phyloP scores from a whole-genome alignment of 2,888 invertebrate species.

The Luperina nickerlii region DNA sequence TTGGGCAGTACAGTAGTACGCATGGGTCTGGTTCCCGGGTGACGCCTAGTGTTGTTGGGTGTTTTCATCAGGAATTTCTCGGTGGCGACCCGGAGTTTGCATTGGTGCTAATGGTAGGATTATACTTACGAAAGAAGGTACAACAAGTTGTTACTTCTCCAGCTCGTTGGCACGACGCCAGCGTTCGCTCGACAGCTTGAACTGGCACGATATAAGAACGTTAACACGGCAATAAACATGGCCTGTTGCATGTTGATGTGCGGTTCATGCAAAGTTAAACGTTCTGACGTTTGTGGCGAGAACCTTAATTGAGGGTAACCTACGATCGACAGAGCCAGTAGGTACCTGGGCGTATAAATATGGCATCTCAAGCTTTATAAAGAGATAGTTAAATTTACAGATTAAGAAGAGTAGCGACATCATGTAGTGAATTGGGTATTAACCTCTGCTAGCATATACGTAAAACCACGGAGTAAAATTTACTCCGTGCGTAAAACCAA shows the following conservation, averaged over 20 bases:
- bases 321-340: background rate
- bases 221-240: conserved; percentile 2
- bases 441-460: background rate
- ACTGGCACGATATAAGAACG: conserved; percentile 1
- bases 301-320: background rate
- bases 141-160: conserved; percentile 2
- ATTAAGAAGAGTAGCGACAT: background rate
- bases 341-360: background rate
- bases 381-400: background rate
- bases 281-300: background rate
- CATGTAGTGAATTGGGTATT: background rate
- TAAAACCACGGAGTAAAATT: too few relatives aligned
- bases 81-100: background rate
- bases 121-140: background rate
- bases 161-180: conserved; percentile 17
- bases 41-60: background rate
- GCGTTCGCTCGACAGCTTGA: background rate
- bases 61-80: background rate
- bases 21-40: background rate
- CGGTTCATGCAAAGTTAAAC: conserved; percentile 1
- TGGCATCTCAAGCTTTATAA: background rate
- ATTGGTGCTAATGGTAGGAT: background rate
- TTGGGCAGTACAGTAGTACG: background rate
- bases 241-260: conserved; percentile 8
- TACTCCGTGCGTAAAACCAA: background rate